Base-by-base conservation (phyloP, 1,140 invertebrate species). In the Charaxes varanes region DNA sequence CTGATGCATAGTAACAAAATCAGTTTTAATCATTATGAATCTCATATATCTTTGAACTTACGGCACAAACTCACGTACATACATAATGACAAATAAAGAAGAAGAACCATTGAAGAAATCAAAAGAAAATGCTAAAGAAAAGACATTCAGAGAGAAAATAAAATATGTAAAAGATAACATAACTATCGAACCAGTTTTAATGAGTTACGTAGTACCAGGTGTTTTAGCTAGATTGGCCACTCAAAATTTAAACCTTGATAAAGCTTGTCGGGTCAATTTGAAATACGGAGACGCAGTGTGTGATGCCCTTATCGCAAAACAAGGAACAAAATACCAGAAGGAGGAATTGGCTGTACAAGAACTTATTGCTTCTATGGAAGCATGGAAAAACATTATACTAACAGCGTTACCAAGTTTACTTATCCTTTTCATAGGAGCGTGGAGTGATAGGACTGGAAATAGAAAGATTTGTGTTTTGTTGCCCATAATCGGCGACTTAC, bases 221-320 rank as follows among this genome's bases (percentile, higher is more conserved):
- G 78, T 85, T 0, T 59, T 88, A 38, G 65, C 82, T 0, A 72
- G 66, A 50, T 48, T 88, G 2, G 86, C 86, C 4, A 85, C 79
- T 3, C 86, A 87, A 69, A 87, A 89, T 69, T 55, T 90, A 22
- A 86, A 86, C 53, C 65, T 89, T 24, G 87, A 89, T 51, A 88
- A 88, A 66, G 86, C 88, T 2, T 90, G 88, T 52, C 69, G 86
- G 12, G 86, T 90, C 0, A 88, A 89, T 59, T 53, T 88, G 31
- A 51, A 70, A 2, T 86, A 85, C 46, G 71, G 80, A 6, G 64
- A 79, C 11, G 58, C 67, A 3, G 68, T 86, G 5, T 89, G 88
- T 54, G 73, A 86, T 48, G 81, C 83, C 1, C 57, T 90, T 1
- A 70, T 83, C 3, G 62, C 63, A 17, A 65, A 80, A 62, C 57